Conservation (phyloP, 2,888 invertebrate genomes). For the Trisateles emortualis region DNA sequence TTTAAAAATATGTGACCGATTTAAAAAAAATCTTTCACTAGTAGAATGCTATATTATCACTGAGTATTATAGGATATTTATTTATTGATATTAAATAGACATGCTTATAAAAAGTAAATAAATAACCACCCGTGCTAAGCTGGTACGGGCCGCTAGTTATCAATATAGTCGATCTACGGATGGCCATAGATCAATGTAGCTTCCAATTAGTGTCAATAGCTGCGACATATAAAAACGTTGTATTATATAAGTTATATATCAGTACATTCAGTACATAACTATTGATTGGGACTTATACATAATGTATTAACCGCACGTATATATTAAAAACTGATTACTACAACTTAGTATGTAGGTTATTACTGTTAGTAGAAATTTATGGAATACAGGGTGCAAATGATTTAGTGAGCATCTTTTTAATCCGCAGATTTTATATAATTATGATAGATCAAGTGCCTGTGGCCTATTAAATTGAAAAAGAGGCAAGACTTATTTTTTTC, state of each 20-base stretch:
- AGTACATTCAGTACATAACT: conserved; percentile 8
- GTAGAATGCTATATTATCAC: too few species aligned
- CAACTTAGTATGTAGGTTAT: conserved; percentile 37
- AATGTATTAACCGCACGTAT: conserved; percentile 34
- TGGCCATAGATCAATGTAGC: conserved; percentile 39
- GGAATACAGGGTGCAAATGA: conserved; percentile 1
- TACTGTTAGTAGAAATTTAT: conserved; percentile 40
- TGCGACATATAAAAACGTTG: conserved; percentile 34
- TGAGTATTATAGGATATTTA: too few species aligned
- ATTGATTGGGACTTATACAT: conserved; percentile 45
- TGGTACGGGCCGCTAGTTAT: too few species aligned
- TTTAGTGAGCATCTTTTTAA: neutral
- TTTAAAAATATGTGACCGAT: too few species aligned
- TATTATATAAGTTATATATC: conserved; percentile 19
- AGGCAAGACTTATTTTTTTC: too few species aligned
- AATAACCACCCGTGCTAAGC: too few species aligned
- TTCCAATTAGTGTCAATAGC: conserved; percentile 50
- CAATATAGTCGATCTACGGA: neutral
- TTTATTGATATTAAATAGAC: too few species aligned
- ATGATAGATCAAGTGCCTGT: too few species aligned
- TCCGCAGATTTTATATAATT: too few species aligned
- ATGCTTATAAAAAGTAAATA: too few species aligned
- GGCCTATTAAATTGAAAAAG: too few species aligned
- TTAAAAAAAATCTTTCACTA: too few species aligned
- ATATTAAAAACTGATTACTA: conserved; percentile 43